phyloP scores from a whole-genome alignment of 2,888 invertebrate genomes.

The Alloplasta piceator region DNA sequence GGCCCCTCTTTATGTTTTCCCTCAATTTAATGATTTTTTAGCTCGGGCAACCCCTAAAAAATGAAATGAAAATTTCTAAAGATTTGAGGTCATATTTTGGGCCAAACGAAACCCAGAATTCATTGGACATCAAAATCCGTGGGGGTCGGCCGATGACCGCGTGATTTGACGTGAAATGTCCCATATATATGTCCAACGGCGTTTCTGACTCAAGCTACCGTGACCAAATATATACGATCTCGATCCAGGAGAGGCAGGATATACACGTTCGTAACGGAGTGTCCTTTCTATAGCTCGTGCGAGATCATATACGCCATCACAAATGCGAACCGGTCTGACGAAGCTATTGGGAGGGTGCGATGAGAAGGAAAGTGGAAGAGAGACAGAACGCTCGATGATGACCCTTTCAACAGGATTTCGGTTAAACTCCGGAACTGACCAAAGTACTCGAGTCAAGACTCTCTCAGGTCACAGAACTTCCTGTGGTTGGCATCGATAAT shows the following conservation, averaged over 20 bases:
- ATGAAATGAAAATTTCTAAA: too few species aligned
- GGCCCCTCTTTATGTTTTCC: too few species aligned
- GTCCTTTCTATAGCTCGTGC: slow-evolving; percentile 30
- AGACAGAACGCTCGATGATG: slow-evolving; percentile 24
- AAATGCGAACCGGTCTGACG: slow-evolving; percentile 12
- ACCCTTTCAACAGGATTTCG: slow-evolving; percentile 36
- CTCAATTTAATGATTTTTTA: too few species aligned
- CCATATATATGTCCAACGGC: slow-evolving; percentile 26
- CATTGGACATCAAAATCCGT: too few species aligned
- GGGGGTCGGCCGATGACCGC: too few species aligned
- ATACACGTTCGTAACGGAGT: background rate
- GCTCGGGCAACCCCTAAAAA: too few species aligned
- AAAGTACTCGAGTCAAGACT: slow-evolving; percentile 40
- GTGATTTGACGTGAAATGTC: slow-evolving; percentile 5
- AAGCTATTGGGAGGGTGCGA: slow-evolving; percentile 15
- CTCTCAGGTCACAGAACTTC: slow-evolving; percentile 1
- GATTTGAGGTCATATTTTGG: too few species aligned
- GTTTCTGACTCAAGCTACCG: slow-evolving; percentile 7
- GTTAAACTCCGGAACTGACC: slow-evolving; percentile 53
- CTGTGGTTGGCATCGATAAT: slow-evolving; percentile 39
- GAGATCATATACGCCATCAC: slow-evolving; percentile 36
- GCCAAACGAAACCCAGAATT: too few species aligned
- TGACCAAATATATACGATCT: slow-evolving; percentile 14
- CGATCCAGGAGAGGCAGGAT: slow-evolving; percentile 5
- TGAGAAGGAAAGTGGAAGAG: slow-evolving; percentile 12